Conservation (phyloP, 1,140 invertebrate species). For the Papilio glaucus region DNA sequence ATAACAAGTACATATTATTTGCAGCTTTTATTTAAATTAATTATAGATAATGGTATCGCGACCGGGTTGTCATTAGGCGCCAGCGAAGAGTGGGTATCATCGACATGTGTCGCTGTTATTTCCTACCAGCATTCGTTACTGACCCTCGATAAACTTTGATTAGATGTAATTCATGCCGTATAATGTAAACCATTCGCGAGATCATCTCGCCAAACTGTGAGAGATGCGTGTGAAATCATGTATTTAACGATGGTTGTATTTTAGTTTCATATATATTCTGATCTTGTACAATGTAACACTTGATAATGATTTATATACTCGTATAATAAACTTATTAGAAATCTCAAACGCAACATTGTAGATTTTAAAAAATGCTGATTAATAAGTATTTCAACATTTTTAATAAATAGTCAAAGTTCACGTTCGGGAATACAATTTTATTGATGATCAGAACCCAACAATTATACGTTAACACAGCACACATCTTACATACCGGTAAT, state of each 20-base stretch:
- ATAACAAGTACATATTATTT: conserved; percentile 39
- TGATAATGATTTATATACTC: no score
- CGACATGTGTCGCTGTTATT: conserved; percentile 57
- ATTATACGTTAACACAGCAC: no score
- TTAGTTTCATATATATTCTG: not conserved
- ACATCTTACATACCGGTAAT: no score
- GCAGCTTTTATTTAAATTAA: conserved; percentile 48
- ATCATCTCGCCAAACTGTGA: conserved; percentile 51
- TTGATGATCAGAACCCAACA: no score
- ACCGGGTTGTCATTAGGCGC: conserved; percentile 63
- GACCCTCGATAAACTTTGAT: conserved; percentile 73
- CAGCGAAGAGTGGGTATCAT: conserved; percentile 51
- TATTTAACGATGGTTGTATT: not conserved
- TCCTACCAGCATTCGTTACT: conserved; percentile 68
- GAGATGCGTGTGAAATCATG: conserved; percentile 47
- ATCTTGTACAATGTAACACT: not conserved
- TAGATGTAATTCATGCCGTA: conserved; percentile 60
- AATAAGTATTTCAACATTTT: no score
- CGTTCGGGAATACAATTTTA: no score
- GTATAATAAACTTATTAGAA: no score
- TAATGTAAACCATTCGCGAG: conserved; percentile 48
- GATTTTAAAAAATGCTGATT: no score
- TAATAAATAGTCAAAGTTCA: no score
- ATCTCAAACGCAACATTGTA: no score
- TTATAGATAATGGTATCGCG: conserved; percentile 45